phyloP scores from a whole-genome alignment of 2,797 vertebrate genomes.

The Valencia hispanica region DNA sequence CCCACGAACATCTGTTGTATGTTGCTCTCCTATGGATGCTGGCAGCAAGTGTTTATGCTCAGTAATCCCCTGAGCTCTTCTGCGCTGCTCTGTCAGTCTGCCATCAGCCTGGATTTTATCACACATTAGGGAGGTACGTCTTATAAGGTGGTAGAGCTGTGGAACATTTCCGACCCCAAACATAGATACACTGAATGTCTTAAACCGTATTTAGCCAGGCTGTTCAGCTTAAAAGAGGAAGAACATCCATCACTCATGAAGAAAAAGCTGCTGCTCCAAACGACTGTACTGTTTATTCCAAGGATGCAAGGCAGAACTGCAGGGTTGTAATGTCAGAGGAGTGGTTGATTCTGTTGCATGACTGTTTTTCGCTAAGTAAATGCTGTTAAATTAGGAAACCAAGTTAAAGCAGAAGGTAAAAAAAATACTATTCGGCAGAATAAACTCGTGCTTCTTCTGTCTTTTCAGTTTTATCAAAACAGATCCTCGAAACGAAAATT shows the following conservation, averaged over 20 bases:
- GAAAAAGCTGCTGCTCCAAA: conserved; percentile 11
- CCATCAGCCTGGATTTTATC: conserved; percentile 53
- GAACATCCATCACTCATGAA: conserved; percentile 7
- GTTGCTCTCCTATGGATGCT: conserved; percentile 27
- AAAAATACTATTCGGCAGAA: neutral
- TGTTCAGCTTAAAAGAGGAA: neutral
- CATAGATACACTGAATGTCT: conserved; percentile 13
- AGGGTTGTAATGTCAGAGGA: neutral
- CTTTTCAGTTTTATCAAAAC: conserved; percentile 4
- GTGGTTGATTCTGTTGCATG: neutral
- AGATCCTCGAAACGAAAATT: conserved; percentile 10
- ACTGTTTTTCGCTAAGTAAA: neutral
- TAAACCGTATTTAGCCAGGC: conserved; percentile 56
- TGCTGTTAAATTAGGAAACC: neutral
- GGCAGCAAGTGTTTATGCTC: conserved; percentile 59
- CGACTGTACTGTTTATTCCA: neutral
- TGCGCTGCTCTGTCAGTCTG: conserved; percentile 30
- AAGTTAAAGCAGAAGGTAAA: neutral
- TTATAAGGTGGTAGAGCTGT: conserved; percentile 27
- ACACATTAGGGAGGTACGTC: conserved; percentile 36
- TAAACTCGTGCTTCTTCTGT: conserved; percentile 1
- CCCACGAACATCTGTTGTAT: conserved; percentile 7
- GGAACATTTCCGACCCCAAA: conserved; percentile 15
- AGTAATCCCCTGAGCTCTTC: conserved; percentile 44
- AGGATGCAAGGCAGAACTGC: conserved; percentile 4